Percentiles rank a stretch among this genome's conserved stretches.
phyloP scores from a whole-genome alignment of 1,140 invertebrate species.

The Drosophila takahashii region DNA sequence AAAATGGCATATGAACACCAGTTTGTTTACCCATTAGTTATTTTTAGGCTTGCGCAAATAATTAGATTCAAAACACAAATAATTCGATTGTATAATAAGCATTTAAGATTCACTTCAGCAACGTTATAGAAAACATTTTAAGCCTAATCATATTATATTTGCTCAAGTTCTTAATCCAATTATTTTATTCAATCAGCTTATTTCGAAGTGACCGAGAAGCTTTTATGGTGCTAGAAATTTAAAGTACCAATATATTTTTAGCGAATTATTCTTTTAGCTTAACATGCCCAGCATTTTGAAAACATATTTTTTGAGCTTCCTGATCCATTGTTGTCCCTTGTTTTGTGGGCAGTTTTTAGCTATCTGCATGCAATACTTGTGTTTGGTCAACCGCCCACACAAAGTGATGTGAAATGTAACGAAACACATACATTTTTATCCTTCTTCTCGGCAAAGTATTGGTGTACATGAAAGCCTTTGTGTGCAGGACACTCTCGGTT shows the following conservation, averaged over 20 bases:
- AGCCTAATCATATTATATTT: not conserved
- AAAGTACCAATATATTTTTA: not conserved
- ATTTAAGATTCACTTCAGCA: not conserved
- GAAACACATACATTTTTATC: slow-evolving; percentile 52
- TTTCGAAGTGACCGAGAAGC: not conserved
- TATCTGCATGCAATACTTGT: slow-evolving; percentile 67
- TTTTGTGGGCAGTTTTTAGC: slow-evolving; percentile 31
- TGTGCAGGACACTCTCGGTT: slow-evolving; percentile 40
- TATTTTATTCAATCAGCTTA: not conserved
- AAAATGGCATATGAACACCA: not conserved
- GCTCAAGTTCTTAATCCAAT: not conserved
- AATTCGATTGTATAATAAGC: not conserved
- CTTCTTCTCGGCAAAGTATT: not conserved
- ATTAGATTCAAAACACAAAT: not conserved
- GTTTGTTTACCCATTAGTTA: slow-evolving; percentile 3
- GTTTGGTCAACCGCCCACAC: slow-evolving; percentile 36
- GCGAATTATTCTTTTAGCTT: not conserved
- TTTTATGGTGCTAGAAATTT: not conserved
- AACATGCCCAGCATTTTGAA: slow-evolving; percentile 9
- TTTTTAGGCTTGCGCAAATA: not conserved
- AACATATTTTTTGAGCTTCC: not conserved
- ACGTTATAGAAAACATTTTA: not conserved
- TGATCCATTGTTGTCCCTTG: slow-evolving; percentile 4
- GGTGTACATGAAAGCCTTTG: slow-evolving; percentile 5
- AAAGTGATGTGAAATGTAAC: slow-evolving; percentile 32